phyloP scores from a whole-genome alignment of 2,797 vertebrate genomes.

The Sitta carolinensis region DNA sequence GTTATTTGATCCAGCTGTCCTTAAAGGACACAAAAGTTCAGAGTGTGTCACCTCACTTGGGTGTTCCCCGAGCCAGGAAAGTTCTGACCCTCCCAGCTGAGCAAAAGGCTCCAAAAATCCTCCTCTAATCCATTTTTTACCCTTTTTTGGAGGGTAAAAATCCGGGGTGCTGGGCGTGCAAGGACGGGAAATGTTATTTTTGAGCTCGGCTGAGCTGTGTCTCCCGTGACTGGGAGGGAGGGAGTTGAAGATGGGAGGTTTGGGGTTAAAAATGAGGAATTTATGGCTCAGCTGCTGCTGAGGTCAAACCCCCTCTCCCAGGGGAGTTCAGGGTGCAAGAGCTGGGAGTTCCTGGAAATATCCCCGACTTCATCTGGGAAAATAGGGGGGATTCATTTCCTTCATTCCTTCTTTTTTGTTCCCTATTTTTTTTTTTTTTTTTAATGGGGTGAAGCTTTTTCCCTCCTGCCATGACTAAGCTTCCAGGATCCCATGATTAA shows the following conservation, averaged over 20 bases:
- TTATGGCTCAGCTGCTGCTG: background rate
- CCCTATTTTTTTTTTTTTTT: too few relatives aligned
- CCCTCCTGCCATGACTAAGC: too few relatives aligned
- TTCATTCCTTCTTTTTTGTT: background rate
- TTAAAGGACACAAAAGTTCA: background rate
- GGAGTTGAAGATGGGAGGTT: background rate
- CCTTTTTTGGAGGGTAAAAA: background rate
- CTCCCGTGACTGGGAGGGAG: background rate
- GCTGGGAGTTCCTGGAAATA: background rate
- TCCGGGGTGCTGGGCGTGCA: fast-evolving
- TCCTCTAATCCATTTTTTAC: too few relatives aligned
- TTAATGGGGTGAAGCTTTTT: background rate
- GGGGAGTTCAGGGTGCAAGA: fast-evolving
- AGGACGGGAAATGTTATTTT: background rate
- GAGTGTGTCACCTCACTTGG: fast-evolving
- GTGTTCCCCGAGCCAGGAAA: background rate
- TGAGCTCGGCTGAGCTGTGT: fast-evolving
- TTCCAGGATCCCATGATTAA: background rate
- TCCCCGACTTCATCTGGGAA: fast-evolving
- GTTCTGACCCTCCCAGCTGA: background rate
- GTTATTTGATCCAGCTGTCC: background rate
- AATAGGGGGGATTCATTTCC: fast-evolving
- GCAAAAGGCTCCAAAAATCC: fast-evolving
- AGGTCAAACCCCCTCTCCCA: background rate
- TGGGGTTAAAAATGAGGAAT: background rate